Evolutionary conservation across 2,888 invertebrate species (phyloP).

Genomic region (Nycteola revayana): DNA sequence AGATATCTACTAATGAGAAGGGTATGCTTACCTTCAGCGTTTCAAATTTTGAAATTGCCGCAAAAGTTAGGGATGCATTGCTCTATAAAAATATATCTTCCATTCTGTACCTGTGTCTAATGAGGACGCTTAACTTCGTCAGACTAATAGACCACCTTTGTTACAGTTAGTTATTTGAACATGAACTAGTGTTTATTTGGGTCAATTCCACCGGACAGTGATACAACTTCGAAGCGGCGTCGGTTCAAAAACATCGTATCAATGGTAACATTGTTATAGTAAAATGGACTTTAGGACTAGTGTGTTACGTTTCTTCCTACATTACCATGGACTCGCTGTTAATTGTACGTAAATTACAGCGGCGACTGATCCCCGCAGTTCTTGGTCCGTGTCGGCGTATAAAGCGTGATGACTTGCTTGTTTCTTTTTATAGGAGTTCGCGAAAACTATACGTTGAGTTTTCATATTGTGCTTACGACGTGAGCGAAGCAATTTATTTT

Average conservation of each 20-base stretch:
- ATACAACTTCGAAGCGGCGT: constrained; percentile 28
- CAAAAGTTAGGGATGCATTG: no score
- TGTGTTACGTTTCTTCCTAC: no score
- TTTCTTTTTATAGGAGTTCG: constrained; percentile 16
- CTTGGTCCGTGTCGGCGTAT: constrained; percentile 14
- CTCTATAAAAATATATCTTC: no score
- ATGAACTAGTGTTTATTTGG: constrained; percentile 46
- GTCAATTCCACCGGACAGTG: constrained; percentile 40
- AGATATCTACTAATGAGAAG: no score
- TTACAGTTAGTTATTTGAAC: constrained; percentile 31
- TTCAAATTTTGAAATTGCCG: no score
- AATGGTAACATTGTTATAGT: no score
- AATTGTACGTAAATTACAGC: constrained; percentile 1
- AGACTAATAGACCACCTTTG: constrained; percentile 21
- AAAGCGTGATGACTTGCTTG: constrained; percentile 22
- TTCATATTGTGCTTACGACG: constrained; percentile 19
- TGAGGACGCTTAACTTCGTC: constrained; percentile 13
- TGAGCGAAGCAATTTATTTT: constrained; percentile 16
- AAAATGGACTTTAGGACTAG: no score
- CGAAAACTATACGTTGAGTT: constrained; percentile 11
- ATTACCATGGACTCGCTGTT: no score
- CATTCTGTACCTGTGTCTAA: constrained; percentile 12
- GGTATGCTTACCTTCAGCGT: no score
- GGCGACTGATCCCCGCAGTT: constrained; percentile 12
- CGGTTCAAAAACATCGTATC: no score